Base-by-base conservation (phyloP, 2,888 invertebrate species). In the Andrena bucephala region DNA sequence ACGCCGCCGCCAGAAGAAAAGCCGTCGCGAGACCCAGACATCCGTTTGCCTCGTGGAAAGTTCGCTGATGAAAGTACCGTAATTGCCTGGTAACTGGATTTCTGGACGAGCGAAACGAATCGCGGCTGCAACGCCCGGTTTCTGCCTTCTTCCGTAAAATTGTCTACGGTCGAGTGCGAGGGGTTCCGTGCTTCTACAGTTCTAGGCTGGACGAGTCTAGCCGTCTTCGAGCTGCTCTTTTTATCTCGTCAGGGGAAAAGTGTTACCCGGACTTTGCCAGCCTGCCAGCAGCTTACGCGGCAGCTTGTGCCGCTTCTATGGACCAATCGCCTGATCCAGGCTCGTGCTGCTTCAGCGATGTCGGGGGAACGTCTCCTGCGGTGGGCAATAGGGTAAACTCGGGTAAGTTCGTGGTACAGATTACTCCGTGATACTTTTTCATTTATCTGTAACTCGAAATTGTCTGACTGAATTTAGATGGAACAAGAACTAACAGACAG, bases 51-150 rank as follows among this genome's bases (percentile, higher is more conserved):
- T 7, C 36, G 62, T 31, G 72, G 57, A 77, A 72, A 67, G 27
- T 68, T 48, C 2, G 65, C 60, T 70, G 73, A 81, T 60, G 69
- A 78, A 60, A 59, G 65, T 77, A 65, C 36, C 72, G 69, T 73
- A 72, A 79, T 79, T 75, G 54, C 36, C 20, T 65, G 69, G 20
- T 31, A 68, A 70, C 57, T 65, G 70, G 52, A 70, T 71, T 62
- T 71, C 54, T 36, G 29, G 50, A 69, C 29, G 54, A 16, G 10
- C 29, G 29, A 71, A 70, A 65, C 66, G 67, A 60, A 52, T 78
- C 60, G 20, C 42, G 36, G 24, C 29, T 24, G 63, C 6, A 33
- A 57, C 20, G 24, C 31, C 42, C 52, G 52, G 6, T 42, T 31
- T 20, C 52, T 8, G 24, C 24, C 57, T 27, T 57, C 20, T 54